Base-by-base conservation (phyloP, 2,113 vertebrate genomes). In the Syngnathoides biaculeatus region DNA sequence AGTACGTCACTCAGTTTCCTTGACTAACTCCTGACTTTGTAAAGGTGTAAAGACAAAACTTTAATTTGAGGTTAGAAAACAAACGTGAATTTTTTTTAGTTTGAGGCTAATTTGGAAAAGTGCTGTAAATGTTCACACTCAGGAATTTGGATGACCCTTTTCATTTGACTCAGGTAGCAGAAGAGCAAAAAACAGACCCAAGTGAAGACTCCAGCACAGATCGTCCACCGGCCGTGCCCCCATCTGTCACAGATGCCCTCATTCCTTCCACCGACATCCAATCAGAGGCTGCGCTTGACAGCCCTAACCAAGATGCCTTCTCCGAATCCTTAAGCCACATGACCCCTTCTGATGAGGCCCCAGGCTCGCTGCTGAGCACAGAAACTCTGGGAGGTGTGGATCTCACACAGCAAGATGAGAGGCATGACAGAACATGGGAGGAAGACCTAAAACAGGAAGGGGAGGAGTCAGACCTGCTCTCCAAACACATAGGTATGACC, bases 291-390 rank as follows among this genome's bases (percentile, higher is more conserved):
- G 69, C 43, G 11, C 69, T 78, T 8, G 75, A 79, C 64, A 61
- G 43, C 71, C 19, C 68, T 5, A 87, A 89, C 22, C 71, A 79
- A 0, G 88, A 91, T 53, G 82, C 85, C 1, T 91, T 89, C 77
- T 89, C 89, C 19, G 89, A 91, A 73, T 87, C 91, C 24, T 87
- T 79, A 71, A 76, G 89, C 61, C 87, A 89, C 75, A 64, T 89
- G 17, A 81, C 78, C 48, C 72, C 83, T 14, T 78, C 82, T 13
- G 84, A 79, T 20, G 84, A 85, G 69, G 42, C 72, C 43, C 56
- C 73, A 7, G 62, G 50, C 39, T 67, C 66, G 6, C 70, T 22
- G 59, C 61, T 83, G 71, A 80, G 52, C 65, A 67, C 84, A 61
- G 84, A 88, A 81, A 90, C 83, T 43, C 73, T 86, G 62, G 78